These are phyloP conservation scores for Falco berigora DNA, from an alignment of 2,797 vertebrate genomes.

Conservation along the genomic window DNA sequence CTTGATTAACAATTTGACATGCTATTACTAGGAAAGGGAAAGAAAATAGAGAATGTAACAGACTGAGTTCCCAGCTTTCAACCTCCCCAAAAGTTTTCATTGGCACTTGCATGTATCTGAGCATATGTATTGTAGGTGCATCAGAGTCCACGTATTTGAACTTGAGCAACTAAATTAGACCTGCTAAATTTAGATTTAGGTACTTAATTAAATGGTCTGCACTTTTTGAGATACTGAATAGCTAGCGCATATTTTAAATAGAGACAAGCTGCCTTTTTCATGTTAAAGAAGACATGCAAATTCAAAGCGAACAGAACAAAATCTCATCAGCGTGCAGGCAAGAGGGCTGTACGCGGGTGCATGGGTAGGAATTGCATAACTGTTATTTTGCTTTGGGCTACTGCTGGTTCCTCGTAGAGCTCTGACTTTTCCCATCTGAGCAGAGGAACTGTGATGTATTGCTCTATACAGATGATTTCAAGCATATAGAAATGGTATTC, in stretches of 20 bases:
- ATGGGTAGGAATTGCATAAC: constrained; percentile 22
- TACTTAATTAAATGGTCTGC: neutral
- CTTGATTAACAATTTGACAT: neutral
- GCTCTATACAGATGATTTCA: constrained; percentile 49
- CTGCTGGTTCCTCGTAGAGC: neutral
- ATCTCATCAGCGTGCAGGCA: neutral
- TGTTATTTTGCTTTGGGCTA: constrained; percentile 1
- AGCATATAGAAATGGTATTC: constrained; percentile 45
- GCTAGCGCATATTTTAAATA: neutral
- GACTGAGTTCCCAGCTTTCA: neutral
- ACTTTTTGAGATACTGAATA: neutral
- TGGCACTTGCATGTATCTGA: neutral
- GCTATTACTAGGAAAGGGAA: neutral
- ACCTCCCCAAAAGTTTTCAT: neutral
- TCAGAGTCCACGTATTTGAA: neutral
- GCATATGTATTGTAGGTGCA: constrained; percentile 42
- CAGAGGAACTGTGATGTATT: neutral
- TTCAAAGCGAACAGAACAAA: neutral
- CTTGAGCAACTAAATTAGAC: neutral
- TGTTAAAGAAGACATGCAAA: neutral
- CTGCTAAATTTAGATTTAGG: constrained; percentile 28
- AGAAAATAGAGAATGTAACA: neutral
- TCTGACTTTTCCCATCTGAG: neutral
- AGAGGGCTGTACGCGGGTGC: neutral
- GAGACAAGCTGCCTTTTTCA: neutral